Evolutionary conservation across 2,888 invertebrate species (phyloP), one percentile per base, ranked within the genome.

Genomic region (Linnaemya vulpina): DNA sequence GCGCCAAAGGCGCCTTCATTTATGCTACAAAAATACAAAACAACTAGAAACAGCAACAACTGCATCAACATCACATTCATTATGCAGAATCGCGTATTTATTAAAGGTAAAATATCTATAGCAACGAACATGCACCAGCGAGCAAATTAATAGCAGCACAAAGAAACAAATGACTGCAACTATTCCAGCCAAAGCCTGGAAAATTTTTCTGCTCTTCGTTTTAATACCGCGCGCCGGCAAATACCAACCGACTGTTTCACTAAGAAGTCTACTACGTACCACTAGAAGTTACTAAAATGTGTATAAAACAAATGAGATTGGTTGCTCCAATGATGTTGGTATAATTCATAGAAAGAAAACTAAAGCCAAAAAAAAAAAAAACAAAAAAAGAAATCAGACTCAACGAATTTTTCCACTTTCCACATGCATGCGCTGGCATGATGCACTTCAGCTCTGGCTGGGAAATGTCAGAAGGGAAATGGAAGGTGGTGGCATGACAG

Each of bases 31-130:
- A 75, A 53, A 40, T 20, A 20, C 51, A 67, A 60, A 63, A 71
- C 62, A 75, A 75, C 67, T 43, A 46, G 58, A 30, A 77, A 46
- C n/a, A 63, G 46, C 62, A 65, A 71, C 71, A 65, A 80, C 79
- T 71, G 76, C 58, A 75, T 75, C 65, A 81, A 77, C 78, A 75
- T 75, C 74, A 78, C 55, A 51, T 85, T 85, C 82, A 85, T 85
- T 85, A 85, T 85, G 82, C 85, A 82, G 68, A 78, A 78, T 71
- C 74, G 85, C 82, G 63, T 85, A 84, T 84, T 84, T 84, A 74
- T 84, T 81, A 75, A 67, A 75, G 73, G 60, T 73, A 55, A 73
- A 80, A 81, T 60, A 79, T 49, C 68, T 58, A 49, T 55, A 74
- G 81, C 46, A 51, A 73, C 20, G 0, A 46, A 3, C 10, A 30